Base-by-base conservation (phyloP, 92 coral and sea anemone genomes). In the Scolanthus callimorphus region DNA sequence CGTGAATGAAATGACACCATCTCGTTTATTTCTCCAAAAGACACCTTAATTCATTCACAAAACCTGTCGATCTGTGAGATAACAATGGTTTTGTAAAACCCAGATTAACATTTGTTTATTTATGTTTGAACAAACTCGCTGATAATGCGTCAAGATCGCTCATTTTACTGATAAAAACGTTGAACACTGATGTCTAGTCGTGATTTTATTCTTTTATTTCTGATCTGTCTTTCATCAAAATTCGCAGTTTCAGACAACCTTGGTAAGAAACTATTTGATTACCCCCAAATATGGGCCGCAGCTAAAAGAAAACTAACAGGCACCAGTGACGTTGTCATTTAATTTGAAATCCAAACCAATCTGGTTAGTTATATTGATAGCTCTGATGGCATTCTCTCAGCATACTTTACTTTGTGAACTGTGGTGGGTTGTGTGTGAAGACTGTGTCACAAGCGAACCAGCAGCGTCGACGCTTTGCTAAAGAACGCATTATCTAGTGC, bases 291-390 rank as follows among this genome's bases (percentile, higher is more conserved):
- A 68, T 24, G 75, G 75, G 43, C 54, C 57, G 27, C 3, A 25
- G 57, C 45, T 68, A 68, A 68, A 55, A 68, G 75, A 68, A 68
- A 68, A 68, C 75, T 68, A 68, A 68, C 75, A 68, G 75, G 54
- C 19, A 55, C 3, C 57, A 22, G 65, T 57, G 75, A 68, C 75
- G 65, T 57, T 68, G 52, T 9, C 64, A 19, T 39, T 45, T 39
- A 56, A 31, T 57, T 31, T 68, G 73, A 67, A 59, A 67, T 31
- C 39, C 44, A 31, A 31, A 39, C 53, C 73, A 44, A 59, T 63
- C 30, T 27, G 21, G 73, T 41, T 44, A 31, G n/a, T n/a, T n/a
- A n/a, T n/a, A n/a, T n/a, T n/a, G n/a, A 49, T 37, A 20, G 41
- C 71, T 52, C 29, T 64, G 58, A 51, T 20, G 62, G 29, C 38